phyloP scores from a whole-genome alignment of 2,797 vertebrate species.

The Hafferia zeledoni region DNA sequence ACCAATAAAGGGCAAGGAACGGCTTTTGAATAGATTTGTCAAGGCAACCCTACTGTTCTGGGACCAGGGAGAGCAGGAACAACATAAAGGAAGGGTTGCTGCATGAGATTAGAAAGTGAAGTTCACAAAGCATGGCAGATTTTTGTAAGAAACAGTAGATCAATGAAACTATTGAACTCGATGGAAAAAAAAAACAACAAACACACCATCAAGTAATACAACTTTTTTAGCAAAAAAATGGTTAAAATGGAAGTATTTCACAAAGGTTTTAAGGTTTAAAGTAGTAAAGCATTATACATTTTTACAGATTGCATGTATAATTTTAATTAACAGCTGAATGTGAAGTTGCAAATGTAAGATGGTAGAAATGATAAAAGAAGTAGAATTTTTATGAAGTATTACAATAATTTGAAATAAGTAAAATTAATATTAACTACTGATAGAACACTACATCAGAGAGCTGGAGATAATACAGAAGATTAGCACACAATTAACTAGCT shows the following conservation, averaged over 20 bases:
- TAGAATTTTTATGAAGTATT: conserved; percentile 74
- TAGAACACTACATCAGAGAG: conserved; percentile 78
- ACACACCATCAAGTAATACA: conserved; percentile 77
- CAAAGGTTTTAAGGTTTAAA: conserved; percentile 66
- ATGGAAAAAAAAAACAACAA: conserved; percentile 81
- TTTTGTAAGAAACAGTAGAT: conserved; percentile 86
- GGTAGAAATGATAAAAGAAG: conserved; percentile 73
- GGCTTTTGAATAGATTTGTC: conserved; percentile 97
- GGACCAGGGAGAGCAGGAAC: conserved; percentile 87
- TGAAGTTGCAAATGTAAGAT: conserved; percentile 71
- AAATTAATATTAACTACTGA: conserved; percentile 81
- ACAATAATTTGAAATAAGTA: conserved; percentile 77
- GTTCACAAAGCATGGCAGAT: conserved; percentile 88
- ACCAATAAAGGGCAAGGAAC: conserved; percentile 90
- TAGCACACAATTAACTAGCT: conserved; percentile 84
- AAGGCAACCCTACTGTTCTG: conserved; percentile 92
- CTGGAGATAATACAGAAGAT: conserved; percentile 80
- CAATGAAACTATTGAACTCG: conserved; percentile 87
- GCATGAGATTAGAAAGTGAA: conserved; percentile 90
- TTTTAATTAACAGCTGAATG: conserved; percentile 79
- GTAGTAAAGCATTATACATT: conserved; percentile 46
- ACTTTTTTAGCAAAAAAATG: conserved; percentile 69
- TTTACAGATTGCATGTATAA: conserved; percentile 67
- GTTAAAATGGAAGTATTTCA: conserved; percentile 70
- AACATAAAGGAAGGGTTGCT: conserved; percentile 91